Evolutionary conservation across 1,140 invertebrate genomes (phyloP).

Genomic region (Drosophila kikkawai): DNA sequence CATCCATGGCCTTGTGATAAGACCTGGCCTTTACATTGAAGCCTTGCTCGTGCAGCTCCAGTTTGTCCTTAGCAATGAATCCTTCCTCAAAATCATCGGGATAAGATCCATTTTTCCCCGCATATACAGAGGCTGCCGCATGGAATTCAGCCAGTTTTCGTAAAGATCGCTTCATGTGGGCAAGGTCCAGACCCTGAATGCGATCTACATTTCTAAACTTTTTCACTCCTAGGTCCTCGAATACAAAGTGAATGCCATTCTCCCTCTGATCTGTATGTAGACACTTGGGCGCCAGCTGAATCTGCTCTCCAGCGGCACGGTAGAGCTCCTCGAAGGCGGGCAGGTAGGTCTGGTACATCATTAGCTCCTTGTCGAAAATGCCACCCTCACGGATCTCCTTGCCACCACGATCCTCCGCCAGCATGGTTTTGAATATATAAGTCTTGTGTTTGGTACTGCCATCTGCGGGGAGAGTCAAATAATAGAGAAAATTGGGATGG

Average conservation of each 20-base stretch:
- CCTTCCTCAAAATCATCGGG: slow-evolving; percentile 51
- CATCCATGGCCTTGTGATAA: slow-evolving; percentile 53
- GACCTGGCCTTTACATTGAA: slow-evolving; percentile 24
- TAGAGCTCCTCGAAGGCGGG: slow-evolving; percentile 68
- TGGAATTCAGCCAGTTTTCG: slow-evolving; percentile 86
- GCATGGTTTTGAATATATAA: slow-evolving; percentile 70
- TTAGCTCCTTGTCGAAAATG: slow-evolving; percentile 64
- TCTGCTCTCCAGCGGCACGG: slow-evolving; percentile 53
- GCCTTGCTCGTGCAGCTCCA: neutral
- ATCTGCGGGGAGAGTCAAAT: slow-evolving; percentile 35
- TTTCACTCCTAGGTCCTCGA: slow-evolving; percentile 58
- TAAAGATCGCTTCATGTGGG: slow-evolving; percentile 85
- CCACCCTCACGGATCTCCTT: slow-evolving; percentile 38
- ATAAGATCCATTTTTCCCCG: slow-evolving; percentile 47
- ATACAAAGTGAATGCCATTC: slow-evolving; percentile 57
- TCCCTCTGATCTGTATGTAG: slow-evolving; percentile 41
- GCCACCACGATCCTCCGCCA: slow-evolving; percentile 60
- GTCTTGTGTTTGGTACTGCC: slow-evolving; percentile 57
- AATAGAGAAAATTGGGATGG: too few species aligned
- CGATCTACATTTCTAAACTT: slow-evolving; percentile 83
- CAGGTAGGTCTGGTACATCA: slow-evolving; percentile 67
- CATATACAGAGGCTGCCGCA: slow-evolving; percentile 84
- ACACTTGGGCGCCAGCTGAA: slow-evolving; percentile 65
- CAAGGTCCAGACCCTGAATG: slow-evolving; percentile 86
- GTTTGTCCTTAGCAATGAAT: slow-evolving; percentile 28